Evolutionary conservation across 1,140 invertebrate genomes (phyloP).

Genomic region (Himalopsyche phryganea): DNA sequence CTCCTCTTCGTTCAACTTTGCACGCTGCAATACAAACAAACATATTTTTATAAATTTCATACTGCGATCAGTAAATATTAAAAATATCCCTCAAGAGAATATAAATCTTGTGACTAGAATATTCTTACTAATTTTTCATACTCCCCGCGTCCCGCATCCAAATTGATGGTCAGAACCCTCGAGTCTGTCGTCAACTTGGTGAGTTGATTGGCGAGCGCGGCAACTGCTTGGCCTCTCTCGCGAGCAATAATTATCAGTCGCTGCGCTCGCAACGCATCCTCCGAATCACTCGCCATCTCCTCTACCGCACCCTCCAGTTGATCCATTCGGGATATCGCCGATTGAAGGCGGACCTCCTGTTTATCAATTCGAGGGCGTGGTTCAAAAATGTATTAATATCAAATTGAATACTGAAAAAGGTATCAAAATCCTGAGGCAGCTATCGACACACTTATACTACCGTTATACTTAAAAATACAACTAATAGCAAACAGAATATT

Average conservation of each 20-base stretch:
- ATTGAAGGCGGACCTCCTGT: too few relatives aligned
- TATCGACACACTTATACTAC: too few relatives aligned
- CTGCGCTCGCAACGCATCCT: conserved; percentile 4
- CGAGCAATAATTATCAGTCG: conserved; percentile 7
- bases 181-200: conserved; percentile 6
- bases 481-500: too few relatives aligned
- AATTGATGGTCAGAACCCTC: conserved; percentile 6
- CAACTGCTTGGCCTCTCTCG: conserved; percentile 1
- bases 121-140: conserved; percentile 10
- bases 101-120: too few relatives aligned
- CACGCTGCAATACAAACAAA: conserved; percentile 1
- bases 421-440: too few relatives aligned
- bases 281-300: conserved; percentile 12
- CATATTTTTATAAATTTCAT: too few relatives aligned
- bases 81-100: too few relatives aligned
- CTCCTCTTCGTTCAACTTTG: conserved; percentile 55
- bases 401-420: too few relatives aligned
- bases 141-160: conserved; percentile 8
- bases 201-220: conserved; percentile 12
- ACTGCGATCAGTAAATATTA: too few relatives aligned
- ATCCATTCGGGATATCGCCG: background rate
- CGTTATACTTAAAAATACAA: too few relatives aligned
- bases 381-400: too few relatives aligned
- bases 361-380: too few relatives aligned
- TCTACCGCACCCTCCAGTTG: conserved; percentile 15